Conservation (phyloP, 1,140 invertebrate species). For the Aethina tumida region DNA sequence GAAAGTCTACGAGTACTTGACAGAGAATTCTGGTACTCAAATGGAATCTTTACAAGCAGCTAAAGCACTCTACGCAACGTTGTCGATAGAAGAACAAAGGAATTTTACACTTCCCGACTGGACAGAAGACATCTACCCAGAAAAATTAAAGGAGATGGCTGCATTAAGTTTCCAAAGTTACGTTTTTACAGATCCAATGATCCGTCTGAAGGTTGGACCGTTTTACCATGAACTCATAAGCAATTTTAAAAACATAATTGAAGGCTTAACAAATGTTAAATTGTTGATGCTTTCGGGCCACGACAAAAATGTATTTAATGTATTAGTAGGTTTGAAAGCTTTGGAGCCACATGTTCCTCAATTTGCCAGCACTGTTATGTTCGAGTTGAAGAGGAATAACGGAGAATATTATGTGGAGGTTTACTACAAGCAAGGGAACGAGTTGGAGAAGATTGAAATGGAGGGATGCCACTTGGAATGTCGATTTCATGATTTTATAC, state of each 20-base stretch:
- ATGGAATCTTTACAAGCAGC: not conserved
- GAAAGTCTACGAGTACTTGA: constrained; percentile 16
- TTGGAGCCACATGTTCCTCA: not conserved
- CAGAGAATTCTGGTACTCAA: not conserved
- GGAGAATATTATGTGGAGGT: not conserved
- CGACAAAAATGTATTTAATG: too few species aligned
- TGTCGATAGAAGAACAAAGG: not conserved
- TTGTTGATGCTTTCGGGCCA: too few species aligned
- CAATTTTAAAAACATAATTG: too few species aligned
- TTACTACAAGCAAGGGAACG: constrained; percentile 2
- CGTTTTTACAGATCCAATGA: too few species aligned
- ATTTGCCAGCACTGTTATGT: constrained; percentile 4
- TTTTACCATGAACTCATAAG: too few species aligned
- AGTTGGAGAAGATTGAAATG: not conserved
- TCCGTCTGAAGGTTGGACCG: too few species aligned
- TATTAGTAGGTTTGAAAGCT: too few species aligned
- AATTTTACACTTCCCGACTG: constrained; percentile 6
- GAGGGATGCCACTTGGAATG: constrained; percentile 6
- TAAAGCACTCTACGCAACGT: not conserved
- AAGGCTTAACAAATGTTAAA: too few species aligned
- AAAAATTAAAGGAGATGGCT: too few species aligned
- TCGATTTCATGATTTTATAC: not conserved
- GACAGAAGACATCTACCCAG: constrained; percentile 1
- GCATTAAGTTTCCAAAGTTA: too few species aligned
- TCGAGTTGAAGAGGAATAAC: not conserved